phyloP scores from a whole-genome alignment of 2,113 vertebrate genomes.

The Rousettus leschenaultii region DNA sequence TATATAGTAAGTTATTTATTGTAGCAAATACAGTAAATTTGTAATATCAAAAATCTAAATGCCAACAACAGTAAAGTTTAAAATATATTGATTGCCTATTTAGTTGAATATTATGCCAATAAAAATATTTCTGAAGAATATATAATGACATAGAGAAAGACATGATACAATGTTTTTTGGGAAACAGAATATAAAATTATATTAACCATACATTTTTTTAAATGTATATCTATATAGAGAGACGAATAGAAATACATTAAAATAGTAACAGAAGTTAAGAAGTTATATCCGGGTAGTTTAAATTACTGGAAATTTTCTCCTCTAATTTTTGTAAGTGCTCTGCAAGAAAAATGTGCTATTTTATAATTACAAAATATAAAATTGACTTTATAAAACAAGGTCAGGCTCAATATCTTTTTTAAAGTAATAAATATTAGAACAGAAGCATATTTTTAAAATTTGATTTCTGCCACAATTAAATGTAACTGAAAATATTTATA shows the following conservation, averaged over 20 bases:
- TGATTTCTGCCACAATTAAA: not conserved
- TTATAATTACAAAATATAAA: constrained; percentile 8
- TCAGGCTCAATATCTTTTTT: constrained; percentile 22
- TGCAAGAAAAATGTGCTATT: not conserved
- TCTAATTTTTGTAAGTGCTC: constrained; percentile 27
- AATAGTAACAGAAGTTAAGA: not conserved
- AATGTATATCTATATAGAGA: not conserved
- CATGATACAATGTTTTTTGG: not conserved
- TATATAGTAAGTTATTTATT: not conserved
- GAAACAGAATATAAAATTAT: not conserved
- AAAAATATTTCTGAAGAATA: constrained; percentile 4
- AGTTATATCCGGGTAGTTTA: not conserved
- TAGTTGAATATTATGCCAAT: constrained; percentile 5
- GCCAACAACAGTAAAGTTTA: not conserved
- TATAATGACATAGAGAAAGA: not conserved
- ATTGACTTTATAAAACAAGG: not conserved
- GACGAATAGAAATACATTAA: not conserved
- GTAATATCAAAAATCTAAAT: not conserved
- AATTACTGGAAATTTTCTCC: not conserved
- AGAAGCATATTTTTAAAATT: not conserved
- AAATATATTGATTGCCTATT: not conserved
- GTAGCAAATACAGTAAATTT: not conserved
- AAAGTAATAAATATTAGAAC: not conserved
- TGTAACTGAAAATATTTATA: constrained; percentile 17
- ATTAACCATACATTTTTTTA: not conserved